Base-by-base conservation (phyloP, 2,797 vertebrate species). In the Lacerta viridis region DNA sequence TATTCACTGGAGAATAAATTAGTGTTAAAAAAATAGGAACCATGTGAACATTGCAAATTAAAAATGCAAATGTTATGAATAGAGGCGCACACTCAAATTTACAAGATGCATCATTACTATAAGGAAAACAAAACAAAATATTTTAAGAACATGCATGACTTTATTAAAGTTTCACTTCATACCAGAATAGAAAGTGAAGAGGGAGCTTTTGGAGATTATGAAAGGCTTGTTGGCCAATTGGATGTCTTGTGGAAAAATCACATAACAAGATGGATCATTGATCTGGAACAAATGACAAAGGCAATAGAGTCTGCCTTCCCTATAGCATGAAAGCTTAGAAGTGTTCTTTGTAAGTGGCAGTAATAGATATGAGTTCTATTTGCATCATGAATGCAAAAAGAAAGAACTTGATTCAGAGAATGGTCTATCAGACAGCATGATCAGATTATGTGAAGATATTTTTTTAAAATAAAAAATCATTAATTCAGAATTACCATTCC, bases 241-340 rank as follows among this genome's bases (percentile, higher is more conserved):
- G 66, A 17, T 83, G 25, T 75, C 75, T 69, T 18, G 15, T 88
- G 10, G 64, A 71, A 90, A 72, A 88, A 18, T 78, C 36, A 81
- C 17, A 15, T 27, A 15, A 36, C 55, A 33, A 43, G 17, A n/a
- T n/a, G 13, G 0, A 64, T 87, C 76, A 86, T 41, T 55, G 85
- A 69, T 39, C 7, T 55, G 36, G 85, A 10, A 33, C 39, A 80
- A 82, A 68, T 71, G 17, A 33, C n/a, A 39, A 69, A 86, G 43
- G 41, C 43, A 55, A 1, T 79, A 72, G 0, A 3, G 41, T 64
- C 23, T 77, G 23, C 17, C 84, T 41, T 80, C 4, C 17, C 23
- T 64, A 5, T 41, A 79, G 68, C 18, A 0, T 66, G 69, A 71
- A 88, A 82, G 36, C 66, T 61, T 3, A 0, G 6, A 0, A n/a